phyloP scores from a whole-genome alignment of 2,797 vertebrate species.

The Dryobates pubescens region DNA sequence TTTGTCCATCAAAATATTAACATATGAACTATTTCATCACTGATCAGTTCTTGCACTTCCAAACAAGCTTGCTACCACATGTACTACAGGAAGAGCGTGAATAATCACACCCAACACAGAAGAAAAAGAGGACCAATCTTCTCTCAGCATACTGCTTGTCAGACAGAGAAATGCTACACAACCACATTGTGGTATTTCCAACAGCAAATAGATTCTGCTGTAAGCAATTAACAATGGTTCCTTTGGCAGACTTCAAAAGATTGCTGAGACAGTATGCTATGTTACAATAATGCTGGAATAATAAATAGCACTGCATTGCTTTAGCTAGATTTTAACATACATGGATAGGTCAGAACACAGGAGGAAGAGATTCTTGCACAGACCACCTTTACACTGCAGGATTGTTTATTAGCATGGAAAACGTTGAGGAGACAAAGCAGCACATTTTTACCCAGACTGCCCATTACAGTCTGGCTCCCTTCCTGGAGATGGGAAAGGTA shows the following conservation, averaged over 20 bases:
- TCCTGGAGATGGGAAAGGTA: neutral
- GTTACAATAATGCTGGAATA: conserved; percentile 62
- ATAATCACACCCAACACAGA: conserved; percentile 22
- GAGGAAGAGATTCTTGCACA: conserved; percentile 14
- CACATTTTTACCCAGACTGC: neutral
- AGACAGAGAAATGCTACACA: conserved; percentile 70
- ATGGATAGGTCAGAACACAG: conserved; percentile 13
- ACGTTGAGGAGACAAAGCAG: neutral
- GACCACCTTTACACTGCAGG: neutral
- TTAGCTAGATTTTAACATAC: neutral
- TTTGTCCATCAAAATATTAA: neutral
- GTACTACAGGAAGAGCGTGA: neutral
- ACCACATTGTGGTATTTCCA: conserved; percentile 79
- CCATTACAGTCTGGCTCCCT: neutral
- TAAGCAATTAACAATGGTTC: conserved; percentile 77
- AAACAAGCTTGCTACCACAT: conserved; percentile 4
- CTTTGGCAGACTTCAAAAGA: conserved; percentile 74
- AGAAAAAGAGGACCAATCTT: conserved; percentile 58
- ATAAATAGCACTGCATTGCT: conserved; percentile 17
- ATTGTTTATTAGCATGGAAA: neutral
- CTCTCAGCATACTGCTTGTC: conserved; percentile 69
- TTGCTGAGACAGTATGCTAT: conserved; percentile 59
- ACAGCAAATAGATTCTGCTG: conserved; percentile 73
- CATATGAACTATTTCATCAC: neutral
- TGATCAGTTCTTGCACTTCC: conserved; percentile 6